A percentile compares a stretch with the other conserved stretches of the same genome.
These are phyloP conservation scores for Noctilio leporinus DNA, from an alignment of 2,113 vertebrate species.

Conservation along the genomic window DNA sequence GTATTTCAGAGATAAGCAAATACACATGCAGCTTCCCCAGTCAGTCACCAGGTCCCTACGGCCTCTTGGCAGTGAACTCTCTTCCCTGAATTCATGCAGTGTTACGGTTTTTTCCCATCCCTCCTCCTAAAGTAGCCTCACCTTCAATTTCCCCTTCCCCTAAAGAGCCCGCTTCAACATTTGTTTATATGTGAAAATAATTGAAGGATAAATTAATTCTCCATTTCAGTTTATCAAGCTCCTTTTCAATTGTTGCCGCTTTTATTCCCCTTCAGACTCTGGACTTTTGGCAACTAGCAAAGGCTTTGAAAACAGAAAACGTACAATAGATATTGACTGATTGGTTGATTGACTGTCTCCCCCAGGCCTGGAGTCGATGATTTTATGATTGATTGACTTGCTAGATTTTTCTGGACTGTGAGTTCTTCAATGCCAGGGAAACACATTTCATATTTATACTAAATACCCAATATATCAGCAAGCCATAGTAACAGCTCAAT, in stretches of 20 bases:
- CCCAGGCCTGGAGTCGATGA: not conserved
- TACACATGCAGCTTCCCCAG: slow-evolving; percentile 70
- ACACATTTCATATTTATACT: not conserved
- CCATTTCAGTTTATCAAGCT: slow-evolving; percentile 69
- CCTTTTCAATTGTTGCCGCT: slow-evolving; percentile 57
- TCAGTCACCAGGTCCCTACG: slow-evolving; percentile 66
- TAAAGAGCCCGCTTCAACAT: slow-evolving; percentile 67
- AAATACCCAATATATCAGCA: not conserved
- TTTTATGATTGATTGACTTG: slow-evolving; percentile 41
- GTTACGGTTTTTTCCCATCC: slow-evolving; percentile 31
- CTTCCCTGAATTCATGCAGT: slow-evolving; percentile 1
- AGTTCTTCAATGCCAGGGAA: not conserved
- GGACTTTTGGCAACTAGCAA: not conserved
- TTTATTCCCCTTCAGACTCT: slow-evolving; percentile 18
- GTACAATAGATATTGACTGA: not conserved
- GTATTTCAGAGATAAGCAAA: slow-evolving; percentile 72
- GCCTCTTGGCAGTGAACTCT: slow-evolving; percentile 57
- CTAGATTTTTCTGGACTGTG: not conserved
- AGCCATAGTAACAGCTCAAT: not conserved
- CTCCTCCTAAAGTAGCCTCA: not conserved
- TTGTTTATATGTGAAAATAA: slow-evolving; percentile 71
- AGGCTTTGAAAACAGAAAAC: slow-evolving; percentile 22
- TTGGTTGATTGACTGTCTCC: not conserved
- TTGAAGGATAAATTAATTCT: slow-evolving; percentile 72
- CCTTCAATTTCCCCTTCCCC: slow-evolving; percentile 20